These are phyloP conservation scores for Coranthus polyacanthus DNA, from an alignment of 2,797 vertebrate species.

Conservation along the genomic window DNA sequence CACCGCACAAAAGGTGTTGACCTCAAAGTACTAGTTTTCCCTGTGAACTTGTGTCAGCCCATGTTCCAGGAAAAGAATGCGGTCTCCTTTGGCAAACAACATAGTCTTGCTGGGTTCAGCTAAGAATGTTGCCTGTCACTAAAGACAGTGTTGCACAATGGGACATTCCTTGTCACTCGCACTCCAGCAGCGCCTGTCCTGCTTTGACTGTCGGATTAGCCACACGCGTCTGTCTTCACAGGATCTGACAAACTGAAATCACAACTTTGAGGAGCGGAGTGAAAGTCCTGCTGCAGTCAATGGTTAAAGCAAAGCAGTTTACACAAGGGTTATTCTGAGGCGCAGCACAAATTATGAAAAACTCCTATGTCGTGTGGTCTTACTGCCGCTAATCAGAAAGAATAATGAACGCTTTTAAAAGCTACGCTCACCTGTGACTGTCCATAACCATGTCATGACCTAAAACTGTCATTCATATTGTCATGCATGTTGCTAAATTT, in stretches of 20 bases:
- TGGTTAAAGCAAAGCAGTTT: too few relatives aligned
- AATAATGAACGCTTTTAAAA: too few relatives aligned
- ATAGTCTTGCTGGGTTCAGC: constrained; percentile 11
- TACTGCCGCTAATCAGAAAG: too few relatives aligned
- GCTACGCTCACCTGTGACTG: too few relatives aligned
- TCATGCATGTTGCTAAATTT: too few relatives aligned
- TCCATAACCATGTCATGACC: too few relatives aligned
- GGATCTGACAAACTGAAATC: constrained; percentile 34
- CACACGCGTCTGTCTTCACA: constrained; percentile 32
- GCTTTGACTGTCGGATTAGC: constrained; percentile 53
- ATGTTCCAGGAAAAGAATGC: constrained; percentile 40
- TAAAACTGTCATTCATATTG: too few relatives aligned
- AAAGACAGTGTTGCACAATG: constrained; percentile 52
- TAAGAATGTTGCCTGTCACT: constrained; percentile 50
- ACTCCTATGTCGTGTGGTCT: too few relatives aligned
- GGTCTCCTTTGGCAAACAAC: constrained; percentile 60
- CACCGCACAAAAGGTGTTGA: constrained; percentile 59
- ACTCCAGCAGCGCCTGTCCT: too few relatives aligned
- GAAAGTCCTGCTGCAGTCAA: not conserved
- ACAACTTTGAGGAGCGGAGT: not conserved
- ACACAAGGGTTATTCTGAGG: too few relatives aligned
- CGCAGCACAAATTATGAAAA: too few relatives aligned
- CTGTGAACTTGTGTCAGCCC: constrained; percentile 60
- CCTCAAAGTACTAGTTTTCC: constrained; percentile 52
- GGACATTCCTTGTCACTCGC: constrained; percentile 69